A percentile compares a stretch with the other conserved stretches of the same genome.
phyloP scores from a whole-genome alignment of 1,140 invertebrate species.

The Drosophila neocordata region DNA sequence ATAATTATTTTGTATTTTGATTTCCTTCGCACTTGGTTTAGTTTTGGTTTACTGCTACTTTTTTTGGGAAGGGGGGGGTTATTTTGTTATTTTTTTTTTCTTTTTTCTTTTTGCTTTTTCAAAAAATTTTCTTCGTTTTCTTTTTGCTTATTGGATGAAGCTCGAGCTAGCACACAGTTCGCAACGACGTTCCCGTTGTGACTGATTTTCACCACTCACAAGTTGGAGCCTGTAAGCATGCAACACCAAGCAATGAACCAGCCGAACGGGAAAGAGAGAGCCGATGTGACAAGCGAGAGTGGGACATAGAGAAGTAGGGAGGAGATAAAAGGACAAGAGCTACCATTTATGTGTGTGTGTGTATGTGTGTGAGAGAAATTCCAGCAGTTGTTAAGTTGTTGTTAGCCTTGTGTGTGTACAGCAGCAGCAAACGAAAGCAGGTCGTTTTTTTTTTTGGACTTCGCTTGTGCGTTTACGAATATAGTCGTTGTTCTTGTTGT shows the following conservation, averaged over 20 bases:
- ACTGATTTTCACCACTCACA: constrained; percentile 81
- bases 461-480: background rate
- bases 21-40: constrained; percentile 24
- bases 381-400: constrained; percentile 10
- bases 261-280: constrained; percentile 8
- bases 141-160: constrained; percentile 37
- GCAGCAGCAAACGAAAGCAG: constrained; percentile 22
- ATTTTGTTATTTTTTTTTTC: constrained; percentile 31
- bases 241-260: constrained; percentile 28
- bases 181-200: constrained; percentile 83
- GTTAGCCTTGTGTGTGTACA: constrained; percentile 1
- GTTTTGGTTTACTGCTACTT: constrained; percentile 25
- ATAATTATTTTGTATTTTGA: constrained; percentile 22
- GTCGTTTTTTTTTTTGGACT: constrained; percentile 3
- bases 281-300: background rate
- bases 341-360: background rate
- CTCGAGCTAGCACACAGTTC: constrained; percentile 72
- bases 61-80: constrained; percentile 29
- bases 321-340: background rate
- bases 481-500: background rate
- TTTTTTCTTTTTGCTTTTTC: constrained; percentile 36
- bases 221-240: constrained; percentile 27
- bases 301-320: background rate
- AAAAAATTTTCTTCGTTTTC: constrained; percentile 54
- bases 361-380: background rate